A percentile compares a stretch with the other conserved stretches of the same genome.
phyloP scores from a whole-genome alignment of 2,113 vertebrate genomes.

The Chlorodrepanis virens region DNA sequence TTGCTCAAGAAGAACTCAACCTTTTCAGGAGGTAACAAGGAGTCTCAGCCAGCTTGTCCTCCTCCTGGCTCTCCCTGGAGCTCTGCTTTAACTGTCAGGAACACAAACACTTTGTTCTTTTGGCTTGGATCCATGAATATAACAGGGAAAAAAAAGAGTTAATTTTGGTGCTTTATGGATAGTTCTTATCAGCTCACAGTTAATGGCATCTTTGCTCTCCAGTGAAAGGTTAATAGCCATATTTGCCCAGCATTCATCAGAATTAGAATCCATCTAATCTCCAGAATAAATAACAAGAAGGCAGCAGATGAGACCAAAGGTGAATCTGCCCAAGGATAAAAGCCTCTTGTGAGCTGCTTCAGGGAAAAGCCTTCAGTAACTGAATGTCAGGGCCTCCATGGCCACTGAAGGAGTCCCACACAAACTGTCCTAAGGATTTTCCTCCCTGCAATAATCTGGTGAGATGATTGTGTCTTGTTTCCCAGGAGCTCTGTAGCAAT shows the following conservation, averaged over 20 bases:
- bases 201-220: slow-evolving; percentile 39
- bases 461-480: neutral
- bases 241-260: neutral
- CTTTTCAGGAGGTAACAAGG: neutral
- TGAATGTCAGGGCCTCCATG: neutral
- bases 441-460: neutral
- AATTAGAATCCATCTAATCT: slow-evolving; percentile 14
- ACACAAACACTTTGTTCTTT: neutral
- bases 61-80: neutral
- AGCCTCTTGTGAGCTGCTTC: neutral
- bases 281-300: neutral
- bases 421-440: neutral
- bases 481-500: neutral
- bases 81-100: neutral
- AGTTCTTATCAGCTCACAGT: slow-evolving; percentile 21
- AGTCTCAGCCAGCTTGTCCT: neutral
- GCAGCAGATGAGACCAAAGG: slow-evolving; percentile 42
- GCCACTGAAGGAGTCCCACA: neutral
- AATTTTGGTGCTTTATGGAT: slow-evolving; percentile 21
- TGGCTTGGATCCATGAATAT: neutral
- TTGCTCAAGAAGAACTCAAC: neutral
- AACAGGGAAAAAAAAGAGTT: neutral
- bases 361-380: neutral
- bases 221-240: slow-evolving; percentile 38
- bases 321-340: slow-evolving; percentile 3